Conservation (phyloP, 1,140 invertebrate genomes). For the Cotesia chilonis region DNA sequence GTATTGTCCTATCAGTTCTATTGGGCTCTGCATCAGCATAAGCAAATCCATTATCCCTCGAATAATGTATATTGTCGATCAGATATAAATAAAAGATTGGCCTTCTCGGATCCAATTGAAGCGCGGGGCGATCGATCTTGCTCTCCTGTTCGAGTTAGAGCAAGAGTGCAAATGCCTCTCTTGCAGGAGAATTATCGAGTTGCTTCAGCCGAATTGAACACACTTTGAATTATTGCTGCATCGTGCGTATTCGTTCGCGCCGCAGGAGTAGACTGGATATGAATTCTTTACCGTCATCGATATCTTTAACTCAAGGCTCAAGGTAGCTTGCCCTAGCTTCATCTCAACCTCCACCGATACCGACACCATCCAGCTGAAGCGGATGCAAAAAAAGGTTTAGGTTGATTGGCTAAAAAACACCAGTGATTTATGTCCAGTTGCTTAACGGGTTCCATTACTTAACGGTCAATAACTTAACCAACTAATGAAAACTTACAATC, state of each 20-base stretch:
- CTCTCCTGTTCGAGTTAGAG: too few relatives aligned
- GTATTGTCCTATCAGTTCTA: too few relatives aligned
- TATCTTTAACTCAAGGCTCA: background rate
- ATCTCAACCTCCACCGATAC: constrained; percentile 13
- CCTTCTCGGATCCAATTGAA: too few relatives aligned
- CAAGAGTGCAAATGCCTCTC: too few relatives aligned
- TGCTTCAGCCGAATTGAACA: constrained; percentile 45
- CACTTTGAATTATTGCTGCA: constrained; percentile 52
- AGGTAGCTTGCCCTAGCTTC: constrained; percentile 24
- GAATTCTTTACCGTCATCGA: constrained; percentile 1
- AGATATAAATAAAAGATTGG: too few relatives aligned
- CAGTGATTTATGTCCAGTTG: constrained; percentile 42
- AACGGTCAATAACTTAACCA: too few relatives aligned
- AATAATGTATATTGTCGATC: too few relatives aligned
- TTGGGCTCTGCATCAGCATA: too few relatives aligned
- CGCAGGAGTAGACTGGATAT: constrained; percentile 38
- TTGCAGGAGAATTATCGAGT: constrained; percentile 6
- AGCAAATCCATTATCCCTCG: too few relatives aligned
- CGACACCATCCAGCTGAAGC: background rate
- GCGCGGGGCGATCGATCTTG: too few relatives aligned
- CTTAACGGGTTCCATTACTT: constrained; percentile 14
- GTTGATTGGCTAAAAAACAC: constrained; percentile 59
- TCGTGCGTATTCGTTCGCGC: constrained; percentile 44
- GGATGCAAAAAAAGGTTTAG: constrained; percentile 43
- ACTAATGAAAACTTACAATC: too few relatives aligned